A percentile compares a stretch with the other conserved stretches of the same genome.
Evolutionary conservation across 1,140 invertebrate genomes (phyloP).

Genomic region (Centruroides sculpturatus): DNA sequence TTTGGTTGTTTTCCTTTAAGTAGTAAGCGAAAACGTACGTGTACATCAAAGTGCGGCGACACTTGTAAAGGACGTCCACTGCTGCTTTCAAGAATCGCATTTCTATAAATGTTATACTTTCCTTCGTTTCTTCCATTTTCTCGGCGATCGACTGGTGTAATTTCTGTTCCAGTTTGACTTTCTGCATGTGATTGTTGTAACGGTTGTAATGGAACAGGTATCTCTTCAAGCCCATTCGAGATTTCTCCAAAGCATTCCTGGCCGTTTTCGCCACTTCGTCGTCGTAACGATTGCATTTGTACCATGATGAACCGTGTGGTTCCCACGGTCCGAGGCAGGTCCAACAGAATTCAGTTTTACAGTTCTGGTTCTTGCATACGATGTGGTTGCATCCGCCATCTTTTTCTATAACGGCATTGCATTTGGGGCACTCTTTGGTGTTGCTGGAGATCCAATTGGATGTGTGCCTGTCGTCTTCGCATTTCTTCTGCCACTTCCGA

Average conservation of each 20-base stretch:
- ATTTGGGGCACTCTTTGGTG: slow-evolving; percentile 98
- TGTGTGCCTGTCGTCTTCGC: slow-evolving; percentile 97
- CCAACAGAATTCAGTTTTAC: slow-evolving; percentile 98
- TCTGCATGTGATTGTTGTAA: slow-evolving; percentile 99
- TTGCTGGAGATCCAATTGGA: slow-evolving; percentile 99
- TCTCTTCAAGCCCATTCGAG: slow-evolving; percentile 72
- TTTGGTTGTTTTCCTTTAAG: slow-evolving; percentile 93
- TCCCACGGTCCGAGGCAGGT: slow-evolving; percentile 97
- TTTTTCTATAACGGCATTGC: slow-evolving; percentile 95
- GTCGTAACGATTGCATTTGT: slow-evolving; percentile 95
- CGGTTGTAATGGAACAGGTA: slow-evolving; percentile 98
- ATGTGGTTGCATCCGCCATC: slow-evolving; percentile 99
- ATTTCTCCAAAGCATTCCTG: slow-evolving; percentile 86
- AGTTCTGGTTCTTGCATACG: slow-evolving; percentile 97
- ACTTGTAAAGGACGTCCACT: slow-evolving; percentile 93
- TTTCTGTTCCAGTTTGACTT: slow-evolving; percentile 92
- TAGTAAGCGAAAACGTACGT: slow-evolving; percentile 99
- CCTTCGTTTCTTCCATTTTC: slow-evolving; percentile 99
- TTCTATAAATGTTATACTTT: slow-evolving; percentile 99
- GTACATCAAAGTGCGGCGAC: slow-evolving; percentile 95
- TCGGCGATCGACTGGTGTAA: slow-evolving; percentile 81
- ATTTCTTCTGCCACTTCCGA: slow-evolving; percentile 96
- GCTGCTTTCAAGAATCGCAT: slow-evolving; percentile 71
- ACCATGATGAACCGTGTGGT: slow-evolving; percentile 92
- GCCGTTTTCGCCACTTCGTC: slow-evolving; percentile 91